Base-by-base conservation (phyloP, 92 coral and sea anemone species). In the Umimayanthus kanabou region DNA sequence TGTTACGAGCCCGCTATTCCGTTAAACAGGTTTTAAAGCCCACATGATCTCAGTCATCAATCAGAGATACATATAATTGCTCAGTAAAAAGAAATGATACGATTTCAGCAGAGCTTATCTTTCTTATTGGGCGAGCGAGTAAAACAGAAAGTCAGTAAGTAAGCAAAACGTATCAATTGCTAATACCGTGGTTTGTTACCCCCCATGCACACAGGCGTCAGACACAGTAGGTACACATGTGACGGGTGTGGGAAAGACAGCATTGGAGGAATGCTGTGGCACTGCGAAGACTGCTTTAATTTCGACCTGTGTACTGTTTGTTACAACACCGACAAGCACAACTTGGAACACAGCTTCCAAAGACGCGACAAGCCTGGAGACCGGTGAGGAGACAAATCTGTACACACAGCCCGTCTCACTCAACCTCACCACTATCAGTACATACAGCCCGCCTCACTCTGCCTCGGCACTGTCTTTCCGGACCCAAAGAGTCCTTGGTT, bases 241-340 rank as follows among this genome's bases (percentile, higher is more conserved):
- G 91, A 92, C 91, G 95, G 91, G 37, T 94, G 97, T 69, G 74
- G 10, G 72, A 77, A 87, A 4, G 9, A 26, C 2, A 85, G 80
- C 11, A 78, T 94, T 6, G 69, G 57, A 30, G 97, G 97, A 61
- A 94, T 84, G 74, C 73, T 93, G 77, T 94, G 95, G 95, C 92
- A 92, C 65, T 94, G 97, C 39, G 73, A 79, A 8, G 92, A 92
- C 58, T 94, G 97, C 77, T 2, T 0, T 18, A 18, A 92, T 88
- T 94, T 71, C 80, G 95, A 94, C 88, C 85, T 94, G 70, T 94
- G 97, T 84, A 90, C 74, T 53, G n/a, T 85, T 1, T 94, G 97
- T 57, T 94, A 86, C 85, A 84, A 74, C 88, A 57, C 47, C 37
- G 94, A 91, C 69, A 90, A 82, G 2, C 95, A 94, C 79, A 77